Base-by-base conservation (phyloP, 1,140 invertebrate genomes). In the Leucophenga varia region DNA sequence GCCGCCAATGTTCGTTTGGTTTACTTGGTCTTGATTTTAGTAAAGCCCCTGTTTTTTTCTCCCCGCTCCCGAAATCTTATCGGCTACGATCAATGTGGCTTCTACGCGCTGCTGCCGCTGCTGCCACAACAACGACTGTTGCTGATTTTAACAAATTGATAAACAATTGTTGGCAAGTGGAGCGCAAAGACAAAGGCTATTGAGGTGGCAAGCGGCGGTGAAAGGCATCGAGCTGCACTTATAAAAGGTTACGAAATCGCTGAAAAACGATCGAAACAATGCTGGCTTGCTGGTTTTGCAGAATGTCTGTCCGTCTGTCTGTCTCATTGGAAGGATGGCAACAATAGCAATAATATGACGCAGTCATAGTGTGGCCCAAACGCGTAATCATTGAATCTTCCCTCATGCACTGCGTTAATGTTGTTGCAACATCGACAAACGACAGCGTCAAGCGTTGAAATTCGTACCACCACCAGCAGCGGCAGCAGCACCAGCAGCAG, bases 91-190 rank as follows among this genome's bases (percentile, higher is more conserved):
- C 64, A 55, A 69, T 69, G 40, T 10, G 22, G 22, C 22, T 25
- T 25, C 22, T 25, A 42, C 40, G 40, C 40, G 40, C 16, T 32
- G 30, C 28, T 58, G 47, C 54, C 59, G 54, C 54, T 52, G 49
- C 57, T 22, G 36, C 44, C 39, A 47, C 57, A 43, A 25, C 22
- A 25, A 25, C 22, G 44, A 47, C 53, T 22, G 35, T 54, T 49
- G 14, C 64, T 69, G 64, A 69, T 69, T 69, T n/a, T 59, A 61
- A 69, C 59, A 69, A 69, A 69, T 65, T 69, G 64, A 69, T 69
- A 69, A 69, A 59, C 65, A 69, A 69, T 69, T 69, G 64, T 69
- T 69, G 58, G 19, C 17, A 57, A 52, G 64, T 64, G 64, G 52
- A 13, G 8, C 28, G 20, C 16, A 34, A 35, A 9, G 8, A 14